A percentile compares a stretch with the other conserved stretches of the same genome.
phyloP scores from a whole-genome alignment of 2,797 vertebrate genomes.

The Spinus olivaceus region DNA sequence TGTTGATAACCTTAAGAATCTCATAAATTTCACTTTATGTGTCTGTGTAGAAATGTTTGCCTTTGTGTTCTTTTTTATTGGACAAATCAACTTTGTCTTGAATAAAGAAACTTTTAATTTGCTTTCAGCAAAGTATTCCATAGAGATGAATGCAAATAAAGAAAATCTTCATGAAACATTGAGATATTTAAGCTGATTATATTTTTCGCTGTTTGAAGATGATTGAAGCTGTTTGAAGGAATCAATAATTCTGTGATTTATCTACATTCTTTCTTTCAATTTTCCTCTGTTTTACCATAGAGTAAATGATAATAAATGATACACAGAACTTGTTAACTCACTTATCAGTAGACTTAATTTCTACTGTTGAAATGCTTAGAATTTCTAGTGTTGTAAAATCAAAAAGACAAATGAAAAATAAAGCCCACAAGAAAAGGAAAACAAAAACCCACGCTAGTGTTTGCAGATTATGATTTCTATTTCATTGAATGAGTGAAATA shows the following conservation, averaged over 20 bases:
- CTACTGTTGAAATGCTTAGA: neutral
- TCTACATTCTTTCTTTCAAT: neutral
- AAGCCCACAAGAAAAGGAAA: rapidly evolving
- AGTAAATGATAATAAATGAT: neutral
- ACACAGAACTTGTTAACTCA: neutral
- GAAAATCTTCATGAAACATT: neutral
- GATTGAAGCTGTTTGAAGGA: neutral
- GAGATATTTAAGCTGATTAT: neutral
- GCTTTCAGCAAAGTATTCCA: neutral
- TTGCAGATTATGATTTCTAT: neutral
- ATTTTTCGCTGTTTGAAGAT: neutral
- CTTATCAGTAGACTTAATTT: neutral
- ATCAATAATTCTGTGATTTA: neutral
- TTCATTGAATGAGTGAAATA: neutral
- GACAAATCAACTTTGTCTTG: neutral
- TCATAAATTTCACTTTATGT: neutral
- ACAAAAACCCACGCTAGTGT: rapidly evolving
- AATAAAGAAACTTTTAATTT: neutral
- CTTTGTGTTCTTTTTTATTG: neutral
- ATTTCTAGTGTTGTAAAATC: neutral
- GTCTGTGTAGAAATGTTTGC: neutral
- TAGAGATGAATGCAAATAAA: neutral
- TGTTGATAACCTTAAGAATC: neutral
- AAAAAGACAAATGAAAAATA: neutral
- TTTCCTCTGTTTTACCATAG: neutral